Evolutionary conservation across 2,888 invertebrate genomes (phyloP), one percentile per base, ranked within the genome.

Genomic region (Pherbina coryleti): DNA sequence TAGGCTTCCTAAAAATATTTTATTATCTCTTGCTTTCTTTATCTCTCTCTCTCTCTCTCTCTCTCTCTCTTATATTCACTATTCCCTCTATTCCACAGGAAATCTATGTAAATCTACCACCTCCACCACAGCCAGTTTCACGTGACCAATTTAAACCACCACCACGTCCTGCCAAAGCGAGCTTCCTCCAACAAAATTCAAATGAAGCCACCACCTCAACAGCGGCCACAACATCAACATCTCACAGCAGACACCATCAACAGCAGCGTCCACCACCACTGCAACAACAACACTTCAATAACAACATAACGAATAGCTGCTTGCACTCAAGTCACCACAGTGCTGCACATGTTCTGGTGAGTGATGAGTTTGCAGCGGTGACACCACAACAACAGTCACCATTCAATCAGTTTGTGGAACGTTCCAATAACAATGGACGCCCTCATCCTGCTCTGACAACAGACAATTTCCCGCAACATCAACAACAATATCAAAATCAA

Each of bases 81-180:
- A n/a, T 57, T 57, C 22, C 5, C 19, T 57, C 9, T 57, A 3
- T 11, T 17, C 25, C 28, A 0, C 19, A 89, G 89, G 86, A 85
- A 81, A 88, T 89, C 79, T 88, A 89, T 82, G 89, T 88, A 7
- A 89, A 89, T 82, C 76, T 89, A 74, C 88, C 87, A 60, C 84
- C 84, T 5, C 84, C 86, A 78, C 85, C 86, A 77, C 87, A 86
- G 78, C 84, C 87, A 49, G 84, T 83, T 62, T 79, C 84, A 19
- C 84, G 86, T 19, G 86, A 86, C 53, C 86, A 83, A 49, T 62
- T 67, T 8, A 66, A 55, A 37, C 86, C 85, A 51, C 86, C 86
- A 34, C 87, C 88, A 14, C 85, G 87, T 53, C 86, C 87, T 78
- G 86, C 88, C 81, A 89, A 88, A 84, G 85, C 86, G 84, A 85